Conservation (phyloP, 2,113 vertebrate genomes). For the Edolisoma coerulescens region DNA sequence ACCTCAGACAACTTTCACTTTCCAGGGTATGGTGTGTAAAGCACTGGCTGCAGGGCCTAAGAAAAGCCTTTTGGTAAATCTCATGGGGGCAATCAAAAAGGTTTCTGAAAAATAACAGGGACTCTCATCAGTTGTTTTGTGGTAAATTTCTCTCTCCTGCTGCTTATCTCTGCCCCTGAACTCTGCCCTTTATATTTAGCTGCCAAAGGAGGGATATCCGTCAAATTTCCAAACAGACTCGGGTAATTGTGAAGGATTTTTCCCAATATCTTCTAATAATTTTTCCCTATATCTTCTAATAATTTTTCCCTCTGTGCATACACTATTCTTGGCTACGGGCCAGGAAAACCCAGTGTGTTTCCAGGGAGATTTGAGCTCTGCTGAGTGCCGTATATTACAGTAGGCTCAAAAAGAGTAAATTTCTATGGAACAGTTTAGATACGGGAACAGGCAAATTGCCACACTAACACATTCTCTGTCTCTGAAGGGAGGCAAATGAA, state of each 20-base stretch:
- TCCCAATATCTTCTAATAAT: not conserved
- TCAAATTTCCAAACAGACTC: not conserved
- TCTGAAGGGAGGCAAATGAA: not conserved
- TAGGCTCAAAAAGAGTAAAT: conserved; percentile 10
- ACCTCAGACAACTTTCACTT: not conserved
- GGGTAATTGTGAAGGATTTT: not conserved
- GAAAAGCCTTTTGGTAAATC: not conserved
- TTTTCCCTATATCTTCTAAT: not conserved
- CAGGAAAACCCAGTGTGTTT: conserved; percentile 27
- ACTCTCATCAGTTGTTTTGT: not conserved
- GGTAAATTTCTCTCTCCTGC: not conserved
- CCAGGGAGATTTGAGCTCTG: conserved; percentile 45
- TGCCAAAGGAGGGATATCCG: not conserved
- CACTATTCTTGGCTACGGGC: not conserved
- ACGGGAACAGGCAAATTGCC: not conserved
- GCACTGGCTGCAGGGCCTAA: not conserved
- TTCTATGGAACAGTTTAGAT: conserved; percentile 19
- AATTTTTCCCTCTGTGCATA: not conserved
- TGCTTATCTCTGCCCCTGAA: not conserved
- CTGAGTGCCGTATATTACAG: not conserved
- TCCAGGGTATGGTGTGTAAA: not conserved
- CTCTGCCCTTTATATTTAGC: not conserved
- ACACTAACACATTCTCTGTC: not conserved
- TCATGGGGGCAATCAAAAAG: not conserved
- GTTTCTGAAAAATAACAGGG: not conserved